phyloP scores from a whole-genome alignment of 1,140 invertebrate genomes.

The Drosophila varians region DNA sequence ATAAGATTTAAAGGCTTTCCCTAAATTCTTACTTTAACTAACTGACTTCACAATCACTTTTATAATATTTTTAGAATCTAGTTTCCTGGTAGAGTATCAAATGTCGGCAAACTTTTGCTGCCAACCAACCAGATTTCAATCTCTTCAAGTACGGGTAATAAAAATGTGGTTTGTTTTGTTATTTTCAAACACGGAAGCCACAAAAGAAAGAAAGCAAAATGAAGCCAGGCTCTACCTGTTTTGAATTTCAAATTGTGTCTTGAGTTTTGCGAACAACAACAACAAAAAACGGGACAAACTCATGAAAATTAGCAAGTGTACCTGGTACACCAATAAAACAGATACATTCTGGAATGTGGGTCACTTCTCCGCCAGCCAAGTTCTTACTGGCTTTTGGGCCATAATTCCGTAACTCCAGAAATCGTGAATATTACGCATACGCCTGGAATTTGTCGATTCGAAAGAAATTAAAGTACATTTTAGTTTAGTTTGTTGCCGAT shows the following conservation, averaged over 20 bases:
- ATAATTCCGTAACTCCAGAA: not conserved
- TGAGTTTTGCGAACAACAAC: constrained; percentile 9
- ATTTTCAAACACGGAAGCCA: constrained; percentile 57
- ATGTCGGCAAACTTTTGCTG: not conserved
- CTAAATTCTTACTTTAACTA: too few relatives aligned
- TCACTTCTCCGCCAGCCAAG: constrained; percentile 10
- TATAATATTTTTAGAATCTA: too few relatives aligned
- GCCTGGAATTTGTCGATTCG: constrained; percentile 30
- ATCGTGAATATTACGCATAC: constrained; percentile 28
- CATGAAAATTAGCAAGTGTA: constrained; percentile 28
- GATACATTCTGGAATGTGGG: constrained; percentile 37
- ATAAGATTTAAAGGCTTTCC: not conserved
- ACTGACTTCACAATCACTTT: too few relatives aligned
- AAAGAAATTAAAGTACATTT: constrained; percentile 32
- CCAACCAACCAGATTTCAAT: constrained; percentile 29
- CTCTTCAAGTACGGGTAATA: constrained; percentile 34
- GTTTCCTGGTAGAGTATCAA: constrained; percentile 4
- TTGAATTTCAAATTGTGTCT: constrained; percentile 59
- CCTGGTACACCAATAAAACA: constrained; percentile 15
- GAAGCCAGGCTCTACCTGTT: constrained; percentile 48
- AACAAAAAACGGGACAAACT: constrained; percentile 16
- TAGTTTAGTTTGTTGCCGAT: constrained; percentile 5
- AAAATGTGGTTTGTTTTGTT: constrained; percentile 30
- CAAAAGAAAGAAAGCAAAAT: constrained; percentile 14
- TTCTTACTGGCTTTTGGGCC: not conserved